Conservation (phyloP, 2,113 vertebrate genomes). For the Choloepus hoffmanni region DNA sequence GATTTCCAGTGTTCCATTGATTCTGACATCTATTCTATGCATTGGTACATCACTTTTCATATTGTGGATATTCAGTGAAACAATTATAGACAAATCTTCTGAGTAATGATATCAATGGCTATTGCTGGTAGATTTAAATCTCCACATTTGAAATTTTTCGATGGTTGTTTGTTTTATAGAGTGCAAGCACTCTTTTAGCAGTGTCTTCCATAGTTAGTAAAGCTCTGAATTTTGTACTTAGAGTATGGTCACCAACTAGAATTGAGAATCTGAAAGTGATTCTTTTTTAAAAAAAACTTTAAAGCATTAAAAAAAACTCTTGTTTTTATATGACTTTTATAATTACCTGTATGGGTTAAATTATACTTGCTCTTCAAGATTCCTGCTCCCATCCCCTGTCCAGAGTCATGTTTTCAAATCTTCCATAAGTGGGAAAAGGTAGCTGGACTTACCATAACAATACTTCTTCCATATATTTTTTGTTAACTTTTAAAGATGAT, state of each 20-base stretch:
- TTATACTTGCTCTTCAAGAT: slow-evolving; percentile 25
- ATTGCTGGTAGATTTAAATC: slow-evolving; percentile 23
- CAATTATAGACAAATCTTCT: neutral
- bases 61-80: neutral
- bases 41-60: slow-evolving; percentile 2
- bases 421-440: neutral
- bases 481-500: slow-evolving; percentile 17
- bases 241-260: neutral
- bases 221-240: slow-evolving; percentile 22
- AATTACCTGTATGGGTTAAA: neutral
- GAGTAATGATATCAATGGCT: neutral
- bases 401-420: slow-evolving; percentile 29
- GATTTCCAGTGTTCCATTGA: slow-evolving; percentile 1
- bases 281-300: slow-evolving; percentile 26
- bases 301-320: neutral
- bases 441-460: neutral
- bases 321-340: slow-evolving; percentile 27
- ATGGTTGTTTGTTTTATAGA: slow-evolving; percentile 15
- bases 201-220: slow-evolving; percentile 1
- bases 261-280: neutral
- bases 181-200: neutral
- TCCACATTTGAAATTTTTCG: slow-evolving; percentile 11
- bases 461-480: neutral
- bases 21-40: neutral
- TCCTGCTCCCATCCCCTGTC: neutral